phyloP scores from a whole-genome alignment of 2,797 vertebrate genomes.

The Lacerta bilineata region DNA sequence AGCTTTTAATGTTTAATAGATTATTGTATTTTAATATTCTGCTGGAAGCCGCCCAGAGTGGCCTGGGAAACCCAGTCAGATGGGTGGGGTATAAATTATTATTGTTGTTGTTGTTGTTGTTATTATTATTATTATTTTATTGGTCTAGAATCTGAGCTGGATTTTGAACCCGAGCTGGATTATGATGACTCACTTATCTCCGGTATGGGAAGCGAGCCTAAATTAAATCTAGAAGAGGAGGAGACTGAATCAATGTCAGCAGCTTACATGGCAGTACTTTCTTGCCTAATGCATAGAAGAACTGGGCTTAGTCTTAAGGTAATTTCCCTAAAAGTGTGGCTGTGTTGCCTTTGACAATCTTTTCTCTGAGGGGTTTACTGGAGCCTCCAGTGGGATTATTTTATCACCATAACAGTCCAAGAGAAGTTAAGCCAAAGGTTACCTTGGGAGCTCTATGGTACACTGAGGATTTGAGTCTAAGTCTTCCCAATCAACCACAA shows the following conservation, averaged over 20 bases:
- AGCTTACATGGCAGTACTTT: slow-evolving; percentile 4
- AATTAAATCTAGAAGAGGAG: neutral
- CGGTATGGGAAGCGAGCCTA: neutral
- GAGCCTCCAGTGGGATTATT: neutral
- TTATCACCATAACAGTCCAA: neutral
- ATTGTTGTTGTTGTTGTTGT: too few relatives aligned
- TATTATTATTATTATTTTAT: too few relatives aligned
- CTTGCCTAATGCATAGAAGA: slow-evolving; percentile 7
- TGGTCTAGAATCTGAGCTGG: neutral
- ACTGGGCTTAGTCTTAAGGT: slow-evolving; percentile 43
- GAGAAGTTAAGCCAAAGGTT: neutral
- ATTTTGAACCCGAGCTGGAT: neutral
- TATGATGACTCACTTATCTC: neutral
- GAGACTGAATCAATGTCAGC: neutral
- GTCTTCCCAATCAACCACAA: neutral
- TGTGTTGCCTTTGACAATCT: neutral
- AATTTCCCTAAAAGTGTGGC: neutral
- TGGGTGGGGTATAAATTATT: too few relatives aligned
- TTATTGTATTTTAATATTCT: too few relatives aligned
- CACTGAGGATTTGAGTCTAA: neutral
- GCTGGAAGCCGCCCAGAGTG: too few relatives aligned
- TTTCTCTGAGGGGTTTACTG: neutral
- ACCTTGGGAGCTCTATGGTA: neutral
- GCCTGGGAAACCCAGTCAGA: too few relatives aligned
- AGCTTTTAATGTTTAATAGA: too few relatives aligned